These are phyloP conservation scores for Benthosema pterotum DNA, from an alignment of 2,797 vertebrate genomes.

Conservation along the genomic window DNA sequence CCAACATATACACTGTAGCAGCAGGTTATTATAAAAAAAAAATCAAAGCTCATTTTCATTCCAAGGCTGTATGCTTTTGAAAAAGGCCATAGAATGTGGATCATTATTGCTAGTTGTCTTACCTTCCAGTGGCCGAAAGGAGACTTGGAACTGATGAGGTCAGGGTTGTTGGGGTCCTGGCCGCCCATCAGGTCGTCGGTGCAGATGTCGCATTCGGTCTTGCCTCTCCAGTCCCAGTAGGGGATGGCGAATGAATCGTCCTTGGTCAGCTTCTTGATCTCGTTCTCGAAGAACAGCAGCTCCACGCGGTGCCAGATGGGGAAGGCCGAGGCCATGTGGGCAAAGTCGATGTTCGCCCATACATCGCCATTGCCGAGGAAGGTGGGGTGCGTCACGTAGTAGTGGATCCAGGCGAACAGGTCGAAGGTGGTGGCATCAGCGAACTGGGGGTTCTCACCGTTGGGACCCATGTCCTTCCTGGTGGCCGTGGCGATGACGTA, in stretches of 20 bases:
- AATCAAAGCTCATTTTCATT: too few relatives aligned
- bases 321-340: conserved; percentile 94
- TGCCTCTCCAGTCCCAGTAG: conserved; percentile 97
- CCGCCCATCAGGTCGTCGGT: conserved; percentile 92
- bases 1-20: too few relatives aligned
- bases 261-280: conserved; percentile 87
- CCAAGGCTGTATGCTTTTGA: too few relatives aligned
- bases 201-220: conserved; percentile 88
- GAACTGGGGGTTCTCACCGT: conserved; percentile 88
- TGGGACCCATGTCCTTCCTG: conserved; percentile 86
- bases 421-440: conserved; percentile 88
- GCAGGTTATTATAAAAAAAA: too few relatives aligned
- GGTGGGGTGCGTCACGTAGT: conserved; percentile 92
- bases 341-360: conserved; percentile 93
- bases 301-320: conserved; percentile 93
- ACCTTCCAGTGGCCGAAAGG: conserved; percentile 97
- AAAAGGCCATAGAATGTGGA: too few relatives aligned
- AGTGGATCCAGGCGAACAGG: conserved; percentile 97
- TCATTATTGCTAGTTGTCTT: conserved; percentile 36
- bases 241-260: conserved; percentile 95
- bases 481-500: conserved; percentile 90
- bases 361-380: conserved; percentile 85
- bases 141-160: conserved; percentile 89
- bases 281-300: conserved; percentile 91
- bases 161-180: conserved; percentile 78